phyloP scores from a whole-genome alignment of 2,113 vertebrate species.

The Mesitornis unicolor region DNA sequence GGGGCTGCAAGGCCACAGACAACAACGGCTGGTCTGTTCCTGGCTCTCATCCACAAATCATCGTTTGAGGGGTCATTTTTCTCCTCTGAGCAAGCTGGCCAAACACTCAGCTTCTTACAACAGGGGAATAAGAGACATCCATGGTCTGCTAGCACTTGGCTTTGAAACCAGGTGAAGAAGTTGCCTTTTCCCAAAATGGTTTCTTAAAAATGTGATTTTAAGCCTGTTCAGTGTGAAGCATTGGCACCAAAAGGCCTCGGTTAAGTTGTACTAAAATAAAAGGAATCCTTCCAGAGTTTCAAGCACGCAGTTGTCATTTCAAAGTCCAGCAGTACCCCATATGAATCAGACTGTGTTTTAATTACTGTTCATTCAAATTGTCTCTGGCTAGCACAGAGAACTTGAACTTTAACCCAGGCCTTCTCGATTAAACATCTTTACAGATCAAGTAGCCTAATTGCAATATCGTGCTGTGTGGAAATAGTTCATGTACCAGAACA shows the following conservation, averaged over 20 bases:
- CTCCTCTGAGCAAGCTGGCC: neutral
- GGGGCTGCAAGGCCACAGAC: neutral
- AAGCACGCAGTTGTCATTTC: fast-evolving
- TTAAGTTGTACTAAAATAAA: neutral
- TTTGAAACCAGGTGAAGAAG: neutral
- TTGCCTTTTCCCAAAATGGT: neutral
- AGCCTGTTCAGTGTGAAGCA: neutral
- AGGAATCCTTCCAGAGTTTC: neutral
- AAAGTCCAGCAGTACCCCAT: neutral
- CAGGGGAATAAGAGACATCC: neutral
- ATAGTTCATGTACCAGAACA: neutral
- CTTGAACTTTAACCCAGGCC: neutral
- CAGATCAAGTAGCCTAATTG: neutral
- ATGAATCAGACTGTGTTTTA: neutral
- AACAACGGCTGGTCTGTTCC: neutral
- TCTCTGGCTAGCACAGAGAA: neutral
- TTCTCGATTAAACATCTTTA: neutral
- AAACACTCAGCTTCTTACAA: neutral
- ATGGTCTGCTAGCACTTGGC: neutral
- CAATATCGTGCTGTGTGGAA: neutral
- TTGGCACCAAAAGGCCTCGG: neutral
- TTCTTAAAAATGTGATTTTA: neutral
- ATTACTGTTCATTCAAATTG: neutral
- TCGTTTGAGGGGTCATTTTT: neutral
- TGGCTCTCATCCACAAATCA: neutral